These are phyloP conservation scores for Escarpia spicata DNA, from an alignment of 2,888 invertebrate genomes.

Conservation along the genomic window DNA sequence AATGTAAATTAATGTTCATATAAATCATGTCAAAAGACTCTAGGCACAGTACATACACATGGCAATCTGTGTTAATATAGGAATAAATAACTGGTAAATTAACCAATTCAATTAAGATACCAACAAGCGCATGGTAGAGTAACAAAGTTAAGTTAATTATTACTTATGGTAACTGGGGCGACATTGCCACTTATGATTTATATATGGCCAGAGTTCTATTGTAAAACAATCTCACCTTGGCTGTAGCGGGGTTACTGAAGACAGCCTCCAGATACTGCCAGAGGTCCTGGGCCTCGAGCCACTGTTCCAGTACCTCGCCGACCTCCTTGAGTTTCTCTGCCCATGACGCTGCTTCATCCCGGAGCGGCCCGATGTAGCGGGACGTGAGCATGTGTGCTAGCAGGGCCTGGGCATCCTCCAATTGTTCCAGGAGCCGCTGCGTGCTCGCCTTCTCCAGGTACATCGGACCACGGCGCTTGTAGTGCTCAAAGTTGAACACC, in stretches of 20 bases:
- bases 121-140: background rate
- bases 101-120: no score
- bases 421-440: slow-evolving; percentile 63
- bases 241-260: slow-evolving; percentile 59
- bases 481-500: slow-evolving; percentile 63
- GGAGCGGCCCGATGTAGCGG: slow-evolving; percentile 52
- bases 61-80: background rate
- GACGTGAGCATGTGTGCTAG: slow-evolving; percentile 64
- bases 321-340: slow-evolving; percentile 66
- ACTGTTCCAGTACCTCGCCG: slow-evolving; percentile 63
- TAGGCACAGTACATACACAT: background rate
- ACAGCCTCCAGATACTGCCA: slow-evolving; percentile 65
- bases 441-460: slow-evolving; percentile 62
- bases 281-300: slow-evolving; percentile 65
- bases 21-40: background rate
- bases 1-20: no score
- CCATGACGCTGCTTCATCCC: slow-evolving; percentile 65
- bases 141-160: background rate
- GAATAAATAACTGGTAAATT: background rate
- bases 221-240: slow-evolving; percentile 49
- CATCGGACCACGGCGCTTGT: slow-evolving; percentile 64
- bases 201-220: background rate
- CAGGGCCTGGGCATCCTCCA: slow-evolving; percentile 64
- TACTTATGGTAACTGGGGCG: background rate
- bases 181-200: background rate